Conservation (phyloP, 2,888 invertebrate genomes). For the Sminthurinus aureus region DNA sequence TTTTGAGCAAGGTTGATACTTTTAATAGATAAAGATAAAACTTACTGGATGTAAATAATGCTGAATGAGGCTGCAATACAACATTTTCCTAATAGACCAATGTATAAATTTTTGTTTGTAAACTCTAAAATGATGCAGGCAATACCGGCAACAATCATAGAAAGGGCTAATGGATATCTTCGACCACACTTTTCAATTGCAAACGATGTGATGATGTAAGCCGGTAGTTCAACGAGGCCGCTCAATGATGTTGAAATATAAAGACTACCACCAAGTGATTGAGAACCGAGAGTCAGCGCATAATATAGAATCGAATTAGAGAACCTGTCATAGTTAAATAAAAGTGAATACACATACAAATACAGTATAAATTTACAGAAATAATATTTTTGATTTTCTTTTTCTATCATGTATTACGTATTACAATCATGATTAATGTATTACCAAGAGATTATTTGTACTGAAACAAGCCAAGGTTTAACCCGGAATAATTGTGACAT, state of each 20-base stretch:
- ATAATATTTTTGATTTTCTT: not conserved
- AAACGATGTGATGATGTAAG: conserved; percentile 57
- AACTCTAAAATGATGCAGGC: conserved; percentile 54
- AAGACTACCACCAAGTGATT: conserved; percentile 58
- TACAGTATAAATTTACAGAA: not conserved
- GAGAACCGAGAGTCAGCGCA: conserved; percentile 61
- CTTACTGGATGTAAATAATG: conserved; percentile 64
- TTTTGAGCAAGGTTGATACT: not conserved
- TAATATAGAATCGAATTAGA: conserved; percentile 61
- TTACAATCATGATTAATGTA: not conserved
- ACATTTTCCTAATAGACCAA: conserved; percentile 64
- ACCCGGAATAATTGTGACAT: conserved; percentile 42
- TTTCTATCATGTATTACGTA: not conserved
- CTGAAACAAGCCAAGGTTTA: conserved; percentile 12
- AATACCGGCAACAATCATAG: conserved; percentile 58
- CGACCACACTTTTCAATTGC: conserved; percentile 60
- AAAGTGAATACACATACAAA: not conserved
- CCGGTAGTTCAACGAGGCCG: conserved; percentile 61
- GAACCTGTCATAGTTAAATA: conserved; percentile 60
- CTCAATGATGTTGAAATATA: conserved; percentile 60
- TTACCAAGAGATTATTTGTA: conserved; percentile 60
- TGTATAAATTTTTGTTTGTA: conserved; percentile 40
- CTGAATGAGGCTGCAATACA: conserved; percentile 65
- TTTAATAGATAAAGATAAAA: not conserved
- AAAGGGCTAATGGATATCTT: conserved; percentile 57